A percentile compares a stretch with the other conserved stretches of the same genome.
Conservation (phyloP, 1,140 invertebrate genomes). For the Drosophila quadrilineata region DNA sequence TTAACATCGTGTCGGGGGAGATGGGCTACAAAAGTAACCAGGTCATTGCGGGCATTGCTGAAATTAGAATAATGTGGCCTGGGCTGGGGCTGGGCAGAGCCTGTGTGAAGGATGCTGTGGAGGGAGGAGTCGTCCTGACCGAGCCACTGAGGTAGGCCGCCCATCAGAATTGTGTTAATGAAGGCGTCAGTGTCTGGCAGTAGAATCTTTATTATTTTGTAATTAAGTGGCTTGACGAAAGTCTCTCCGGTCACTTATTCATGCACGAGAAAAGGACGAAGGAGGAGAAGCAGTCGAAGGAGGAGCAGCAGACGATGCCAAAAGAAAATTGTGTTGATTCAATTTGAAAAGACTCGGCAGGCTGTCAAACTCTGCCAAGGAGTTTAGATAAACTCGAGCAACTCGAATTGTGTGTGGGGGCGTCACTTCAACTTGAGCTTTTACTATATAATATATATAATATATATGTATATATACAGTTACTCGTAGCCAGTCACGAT, state of each 20-base stretch:
- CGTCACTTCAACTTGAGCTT: slow-evolving; percentile 7
- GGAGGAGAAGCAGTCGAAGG: not conserved
- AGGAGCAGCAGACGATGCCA: slow-evolving; percentile 6
- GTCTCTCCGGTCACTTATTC: slow-evolving; percentile 48
- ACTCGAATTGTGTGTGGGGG: not conserved
- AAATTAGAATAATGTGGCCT: slow-evolving; percentile 55
- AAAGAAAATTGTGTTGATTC: slow-evolving; percentile 73
- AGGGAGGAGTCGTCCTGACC: too few relatives aligned
- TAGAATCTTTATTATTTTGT: slow-evolving; percentile 77
- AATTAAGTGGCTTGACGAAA: slow-evolving; percentile 67
- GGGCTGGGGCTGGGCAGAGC: too few relatives aligned
- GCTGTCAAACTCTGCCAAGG: slow-evolving; percentile 39
- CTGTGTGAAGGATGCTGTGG: too few relatives aligned
- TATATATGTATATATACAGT: too few relatives aligned
- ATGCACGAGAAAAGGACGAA: slow-evolving; percentile 32
- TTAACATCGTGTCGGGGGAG: slow-evolving; percentile 46
- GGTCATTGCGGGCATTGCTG: slow-evolving; percentile 61
- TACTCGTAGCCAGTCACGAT: slow-evolving; percentile 30
- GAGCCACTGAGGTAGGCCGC: not conserved
- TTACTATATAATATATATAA: too few relatives aligned
- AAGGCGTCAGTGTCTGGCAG: slow-evolving; percentile 52
- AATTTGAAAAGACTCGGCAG: slow-evolving; percentile 59
- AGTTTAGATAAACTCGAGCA: slow-evolving; percentile 27
- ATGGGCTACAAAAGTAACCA: slow-evolving; percentile 55
- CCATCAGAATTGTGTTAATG: slow-evolving; percentile 66